Conservation (phyloP, 2,113 vertebrate genomes). For the Hassar affinis region DNA sequence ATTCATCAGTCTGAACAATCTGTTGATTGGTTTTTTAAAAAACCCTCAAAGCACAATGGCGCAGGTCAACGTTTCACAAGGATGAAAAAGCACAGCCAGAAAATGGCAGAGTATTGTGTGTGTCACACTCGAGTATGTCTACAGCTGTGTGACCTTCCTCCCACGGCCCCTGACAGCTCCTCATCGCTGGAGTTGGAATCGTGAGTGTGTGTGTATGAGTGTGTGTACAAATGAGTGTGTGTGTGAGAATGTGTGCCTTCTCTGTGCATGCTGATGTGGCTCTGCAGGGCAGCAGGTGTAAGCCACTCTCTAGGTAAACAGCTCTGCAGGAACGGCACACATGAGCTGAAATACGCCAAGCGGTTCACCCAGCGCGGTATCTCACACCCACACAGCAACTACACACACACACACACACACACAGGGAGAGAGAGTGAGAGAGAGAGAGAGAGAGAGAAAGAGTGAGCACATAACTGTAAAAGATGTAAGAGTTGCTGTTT, state of each 20-base stretch:
- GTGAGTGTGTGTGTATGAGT: slow-evolving; percentile 58
- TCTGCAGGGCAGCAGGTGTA: slow-evolving; percentile 89
- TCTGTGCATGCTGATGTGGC: slow-evolving; percentile 86
- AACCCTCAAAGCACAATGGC: slow-evolving; percentile 28
- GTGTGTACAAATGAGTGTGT: slow-evolving; percentile 60
- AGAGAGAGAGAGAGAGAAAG: neutral
- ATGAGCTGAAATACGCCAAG: slow-evolving; percentile 91
- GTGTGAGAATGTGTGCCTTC: slow-evolving; percentile 67
- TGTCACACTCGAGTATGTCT: slow-evolving; percentile 84
- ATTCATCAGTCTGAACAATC: slow-evolving; percentile 51
- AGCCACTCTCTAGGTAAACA: slow-evolving; percentile 91
- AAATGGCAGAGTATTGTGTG: slow-evolving; percentile 69
- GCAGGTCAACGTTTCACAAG: slow-evolving; percentile 31
- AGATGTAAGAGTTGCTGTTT: neutral
- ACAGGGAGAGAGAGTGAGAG: slow-evolving; percentile 60
- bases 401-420: slow-evolving; percentile 37
- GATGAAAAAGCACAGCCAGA: neutral
- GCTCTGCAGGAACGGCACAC: slow-evolving; percentile 91
- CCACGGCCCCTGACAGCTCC: slow-evolving; percentile 68
- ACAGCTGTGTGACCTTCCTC: slow-evolving; percentile 80
- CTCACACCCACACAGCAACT: slow-evolving; percentile 88
- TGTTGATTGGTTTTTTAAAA: slow-evolving; percentile 12
- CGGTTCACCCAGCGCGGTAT: slow-evolving; percentile 91
- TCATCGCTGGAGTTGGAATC: slow-evolving; percentile 80
- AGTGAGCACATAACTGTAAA: neutral